Evolutionary conservation across 2,797 vertebrate species (phyloP), one percentile per base, ranked within the genome.

Genomic region (Choloepus didactylus): DNA sequence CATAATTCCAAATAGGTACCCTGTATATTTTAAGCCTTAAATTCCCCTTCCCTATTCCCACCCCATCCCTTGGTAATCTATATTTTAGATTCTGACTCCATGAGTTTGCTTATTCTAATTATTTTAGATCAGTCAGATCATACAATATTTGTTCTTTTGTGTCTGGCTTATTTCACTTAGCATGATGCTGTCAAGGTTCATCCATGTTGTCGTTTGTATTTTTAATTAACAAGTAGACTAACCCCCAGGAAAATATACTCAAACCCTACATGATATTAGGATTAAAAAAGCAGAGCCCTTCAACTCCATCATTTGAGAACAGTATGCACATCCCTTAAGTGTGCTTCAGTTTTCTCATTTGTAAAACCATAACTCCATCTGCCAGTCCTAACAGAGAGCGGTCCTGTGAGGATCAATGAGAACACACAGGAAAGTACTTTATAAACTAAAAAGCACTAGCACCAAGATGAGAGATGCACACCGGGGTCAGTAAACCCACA

Each of bases 151-250:
- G 49, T 49, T 8, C 7, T 49, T 49, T 11, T 49, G 49, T 49
- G 49, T 49, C 12, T 49, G 49, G 12, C 49, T 49, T 49, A 10
- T 49, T 49, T 49, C 49, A 9, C 49, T 49, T 7, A 49, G 12
- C 49, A 49, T 44, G 41, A 44, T 49, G 49, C 12, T 7, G 2
- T 8, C 49, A 49, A 49, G 49, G 9, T 49, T 49, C 49, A 49
- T 11, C 49, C 49, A 49, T 49, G 49, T 12, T 49, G 49, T 49
- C 49, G 12, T 12, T 77, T 73, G 11, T 67, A 56, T 41, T 88
- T 67, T 89, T 88, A 90, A 87, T 56, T 83, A 95, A 76, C 41
- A 73, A 73, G 38, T 87, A 73, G 29, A 88, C 59, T 25, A 92
- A 38, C 23, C 44, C 16, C 1, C 46, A 14, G 21, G 38, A 85